phyloP scores from a whole-genome alignment of 1,140 invertebrate genomes.

The Heterodera schachtii region DNA sequence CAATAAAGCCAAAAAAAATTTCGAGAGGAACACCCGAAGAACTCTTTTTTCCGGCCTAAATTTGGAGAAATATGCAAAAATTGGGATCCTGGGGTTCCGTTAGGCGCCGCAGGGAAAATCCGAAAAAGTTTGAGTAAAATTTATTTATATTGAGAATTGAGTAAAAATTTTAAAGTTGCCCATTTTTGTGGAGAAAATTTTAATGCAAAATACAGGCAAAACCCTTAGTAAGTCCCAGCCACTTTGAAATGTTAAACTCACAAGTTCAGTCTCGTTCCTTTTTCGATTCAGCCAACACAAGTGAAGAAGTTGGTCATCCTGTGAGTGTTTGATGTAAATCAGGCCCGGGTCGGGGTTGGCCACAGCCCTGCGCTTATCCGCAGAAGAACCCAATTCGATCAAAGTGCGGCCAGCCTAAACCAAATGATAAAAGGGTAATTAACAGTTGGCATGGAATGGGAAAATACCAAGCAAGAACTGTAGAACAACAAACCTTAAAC shows the following conservation, averaged over 20 bases:
- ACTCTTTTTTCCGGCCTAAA: no score
- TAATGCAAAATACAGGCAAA: no score
- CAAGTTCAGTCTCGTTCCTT: constrained; percentile 77
- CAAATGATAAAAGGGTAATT: background rate
- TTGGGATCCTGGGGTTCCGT: no score
- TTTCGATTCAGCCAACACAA: constrained; percentile 95
- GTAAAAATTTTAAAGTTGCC: no score
- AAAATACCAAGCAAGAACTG: background rate
- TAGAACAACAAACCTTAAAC: constrained; percentile 39
- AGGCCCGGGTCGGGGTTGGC: constrained; percentile 92
- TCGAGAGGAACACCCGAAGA: no score
- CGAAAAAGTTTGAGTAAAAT: no score
- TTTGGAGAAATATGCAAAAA: no score
- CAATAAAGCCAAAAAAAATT: no score
- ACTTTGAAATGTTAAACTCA: constrained; percentile 64
- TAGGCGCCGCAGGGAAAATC: no score
- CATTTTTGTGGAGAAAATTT: no score
- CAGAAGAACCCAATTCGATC: constrained; percentile 49
- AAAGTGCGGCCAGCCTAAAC: constrained; percentile 45
- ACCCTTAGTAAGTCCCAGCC: no score
- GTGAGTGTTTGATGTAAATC: constrained; percentile 84
- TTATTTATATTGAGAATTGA: no score
- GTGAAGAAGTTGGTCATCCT: constrained; percentile 91
- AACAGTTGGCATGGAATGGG: background rate
- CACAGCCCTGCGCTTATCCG: constrained; percentile 67